Evolutionary conservation across 2,113 vertebrate genomes (phyloP).

Genomic region (Gymnocephalus cernua): DNA sequence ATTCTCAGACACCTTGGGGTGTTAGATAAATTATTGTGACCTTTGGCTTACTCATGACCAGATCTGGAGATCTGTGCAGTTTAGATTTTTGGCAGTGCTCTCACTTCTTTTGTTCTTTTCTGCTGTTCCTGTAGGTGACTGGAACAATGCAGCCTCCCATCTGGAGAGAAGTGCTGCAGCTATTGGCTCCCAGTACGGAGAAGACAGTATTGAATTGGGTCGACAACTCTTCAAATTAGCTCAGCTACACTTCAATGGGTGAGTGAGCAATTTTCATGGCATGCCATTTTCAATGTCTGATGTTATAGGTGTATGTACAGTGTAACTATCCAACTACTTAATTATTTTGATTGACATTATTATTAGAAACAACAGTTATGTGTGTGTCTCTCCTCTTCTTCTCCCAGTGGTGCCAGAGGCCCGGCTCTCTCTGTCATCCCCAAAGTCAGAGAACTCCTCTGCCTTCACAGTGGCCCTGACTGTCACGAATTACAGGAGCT

Average conservation of each 20-base stretch:
- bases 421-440: constrained; percentile 85
- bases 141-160: constrained; percentile 89
- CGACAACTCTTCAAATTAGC: constrained; percentile 95
- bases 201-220: constrained; percentile 90
- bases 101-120: constrained; percentile 1
- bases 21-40: neutral
- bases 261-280: constrained; percentile 37
- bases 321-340: neutral
- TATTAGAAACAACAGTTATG: constrained; percentile 12
- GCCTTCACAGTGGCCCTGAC: constrained; percentile 85
- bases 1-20: neutral
- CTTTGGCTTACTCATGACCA: neutral
- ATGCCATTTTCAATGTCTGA: neutral
- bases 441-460: constrained; percentile 86
- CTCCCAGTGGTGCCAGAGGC: constrained; percentile 65
- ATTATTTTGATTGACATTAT: constrained; percentile 15
- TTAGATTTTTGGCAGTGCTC: neutral
- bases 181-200: constrained; percentile 86
- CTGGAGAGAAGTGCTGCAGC: constrained; percentile 85
- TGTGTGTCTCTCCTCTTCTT: constrained; percentile 6
- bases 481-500: constrained; percentile 88
- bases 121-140: constrained; percentile 84
- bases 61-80: neutral
- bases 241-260: constrained; percentile 96
- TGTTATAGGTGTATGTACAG: neutral